Evolutionary conservation across 2,113 vertebrate genomes (phyloP).

Genomic region (Pomatorhinus ruficollis): DNA sequence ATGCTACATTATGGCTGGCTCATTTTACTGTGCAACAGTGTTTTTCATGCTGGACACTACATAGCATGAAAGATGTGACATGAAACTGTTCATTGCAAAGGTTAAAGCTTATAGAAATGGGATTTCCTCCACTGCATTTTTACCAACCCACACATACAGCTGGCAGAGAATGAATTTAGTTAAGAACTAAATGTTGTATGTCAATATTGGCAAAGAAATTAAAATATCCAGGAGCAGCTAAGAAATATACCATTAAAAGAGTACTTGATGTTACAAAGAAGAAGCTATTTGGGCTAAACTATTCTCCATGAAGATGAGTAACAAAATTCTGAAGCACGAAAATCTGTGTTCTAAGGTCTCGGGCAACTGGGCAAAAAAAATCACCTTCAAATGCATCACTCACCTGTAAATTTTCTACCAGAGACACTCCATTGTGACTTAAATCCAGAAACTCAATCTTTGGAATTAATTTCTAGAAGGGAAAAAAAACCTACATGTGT

Average conservation of each 20-base stretch:
- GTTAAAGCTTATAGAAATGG: background rate
- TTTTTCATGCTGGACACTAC: background rate
- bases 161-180: background rate
- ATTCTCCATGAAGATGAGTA: background rate
- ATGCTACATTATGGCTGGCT: background rate
- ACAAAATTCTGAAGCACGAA: background rate
- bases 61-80: background rate
- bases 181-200: background rate
- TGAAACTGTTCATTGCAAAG: background rate
- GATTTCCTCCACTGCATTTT: background rate
- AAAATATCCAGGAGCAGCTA: background rate
- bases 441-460: conserved; percentile 96
- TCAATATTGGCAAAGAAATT: background rate
- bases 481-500: background rate
- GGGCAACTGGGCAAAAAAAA: background rate
- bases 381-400: background rate
- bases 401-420: conserved; percentile 94
- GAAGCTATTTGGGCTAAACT: background rate
- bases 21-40: background rate
- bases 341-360: background rate
- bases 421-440: conserved; percentile 88
- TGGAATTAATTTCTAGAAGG: conserved; percentile 88
- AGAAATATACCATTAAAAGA: background rate
- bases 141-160: background rate
- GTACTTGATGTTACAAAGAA: background rate